Evolutionary conservation across 37 sponge, comb jelly and placozoan species (phyloP).

Genomic region (Mnemiopsis leidyi): DNA sequence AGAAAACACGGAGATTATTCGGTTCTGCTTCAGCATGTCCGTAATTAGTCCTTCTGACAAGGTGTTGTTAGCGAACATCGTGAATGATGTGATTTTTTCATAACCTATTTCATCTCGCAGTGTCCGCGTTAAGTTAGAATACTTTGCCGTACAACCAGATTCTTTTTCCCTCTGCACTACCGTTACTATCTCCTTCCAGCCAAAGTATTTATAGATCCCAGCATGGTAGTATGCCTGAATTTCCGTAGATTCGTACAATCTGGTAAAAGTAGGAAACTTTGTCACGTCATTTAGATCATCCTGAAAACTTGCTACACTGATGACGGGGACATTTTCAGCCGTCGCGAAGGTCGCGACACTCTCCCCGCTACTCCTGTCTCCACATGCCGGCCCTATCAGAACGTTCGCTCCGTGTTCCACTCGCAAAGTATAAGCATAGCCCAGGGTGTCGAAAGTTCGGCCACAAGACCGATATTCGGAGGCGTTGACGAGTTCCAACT

Average conservation of each 20-base stretch:
- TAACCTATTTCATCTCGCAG: background rate
- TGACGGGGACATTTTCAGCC: conserved; percentile 19
- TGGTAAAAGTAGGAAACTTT: conserved; percentile 9
- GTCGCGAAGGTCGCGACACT: conserved; percentile 44
- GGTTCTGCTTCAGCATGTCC: background rate
- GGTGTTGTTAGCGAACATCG: background rate
- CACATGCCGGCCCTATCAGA: conserved; percentile 49
- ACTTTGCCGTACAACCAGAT: background rate
- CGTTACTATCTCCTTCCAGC: background rate
- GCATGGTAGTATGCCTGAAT: conserved; percentile 36
- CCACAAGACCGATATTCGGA: background rate
- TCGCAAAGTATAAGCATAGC: conserved; percentile 19
- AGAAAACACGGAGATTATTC: conserved; percentile 15
- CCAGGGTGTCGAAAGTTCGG: conserved; percentile 26
- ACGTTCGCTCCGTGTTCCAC: conserved; percentile 11
- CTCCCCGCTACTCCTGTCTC: conserved; percentile 42
- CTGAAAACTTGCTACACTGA: conserved; percentile 38
- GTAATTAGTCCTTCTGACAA: background rate
- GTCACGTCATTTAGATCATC: conserved; percentile 10
- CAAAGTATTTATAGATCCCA: conserved; percentile 39
- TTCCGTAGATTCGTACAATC: background rate
- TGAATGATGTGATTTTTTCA: background rate
- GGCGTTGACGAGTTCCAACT: conserved; percentile 2
- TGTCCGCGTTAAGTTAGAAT: background rate
- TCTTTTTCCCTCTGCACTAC: background rate